These are phyloP conservation scores for Hyles euphorbiae DNA, from an alignment of 1,140 invertebrate genomes.

Conservation along the genomic window DNA sequence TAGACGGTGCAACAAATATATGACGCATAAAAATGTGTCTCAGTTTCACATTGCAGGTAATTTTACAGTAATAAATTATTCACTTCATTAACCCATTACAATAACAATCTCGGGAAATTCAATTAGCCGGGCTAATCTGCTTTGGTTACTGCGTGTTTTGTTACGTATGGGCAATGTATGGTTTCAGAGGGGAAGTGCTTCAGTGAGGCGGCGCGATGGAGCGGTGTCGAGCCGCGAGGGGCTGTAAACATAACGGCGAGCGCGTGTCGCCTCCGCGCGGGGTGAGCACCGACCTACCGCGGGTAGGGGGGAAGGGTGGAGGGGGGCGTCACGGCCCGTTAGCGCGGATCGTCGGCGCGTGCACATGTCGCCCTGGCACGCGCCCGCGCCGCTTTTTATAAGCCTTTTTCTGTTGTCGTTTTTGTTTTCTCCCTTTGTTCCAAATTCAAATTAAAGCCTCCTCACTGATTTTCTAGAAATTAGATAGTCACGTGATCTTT, in stretches of 20 bases:
- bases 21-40: too few species aligned
- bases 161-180: constrained; percentile 56
- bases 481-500: neutral
- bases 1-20: too few species aligned
- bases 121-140: constrained; percentile 68
- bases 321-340: constrained; percentile 60
- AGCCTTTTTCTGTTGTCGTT: constrained; percentile 50
- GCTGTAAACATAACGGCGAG: constrained; percentile 40
- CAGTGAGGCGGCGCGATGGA: constrained; percentile 25
- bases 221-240: constrained; percentile 13
- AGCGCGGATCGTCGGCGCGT: constrained; percentile 51
- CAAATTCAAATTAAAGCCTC: constrained; percentile 44
- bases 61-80: constrained; percentile 7
- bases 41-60: too few species aligned
- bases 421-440: constrained; percentile 64
- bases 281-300: too few species aligned
- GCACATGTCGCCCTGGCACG: constrained; percentile 72
- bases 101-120: constrained; percentile 69
- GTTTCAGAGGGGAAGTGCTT: constrained; percentile 68
- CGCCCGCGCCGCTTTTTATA: constrained; percentile 63
- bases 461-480: constrained; percentile 34
- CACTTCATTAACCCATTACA: constrained; percentile 61
- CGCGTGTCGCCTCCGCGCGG: constrained; percentile 22
- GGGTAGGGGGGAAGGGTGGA: constrained; percentile 26
- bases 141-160: constrained; percentile 58